Base-by-base conservation (phyloP, 2,888 invertebrate species). In the Oscheius sp. region DNA sequence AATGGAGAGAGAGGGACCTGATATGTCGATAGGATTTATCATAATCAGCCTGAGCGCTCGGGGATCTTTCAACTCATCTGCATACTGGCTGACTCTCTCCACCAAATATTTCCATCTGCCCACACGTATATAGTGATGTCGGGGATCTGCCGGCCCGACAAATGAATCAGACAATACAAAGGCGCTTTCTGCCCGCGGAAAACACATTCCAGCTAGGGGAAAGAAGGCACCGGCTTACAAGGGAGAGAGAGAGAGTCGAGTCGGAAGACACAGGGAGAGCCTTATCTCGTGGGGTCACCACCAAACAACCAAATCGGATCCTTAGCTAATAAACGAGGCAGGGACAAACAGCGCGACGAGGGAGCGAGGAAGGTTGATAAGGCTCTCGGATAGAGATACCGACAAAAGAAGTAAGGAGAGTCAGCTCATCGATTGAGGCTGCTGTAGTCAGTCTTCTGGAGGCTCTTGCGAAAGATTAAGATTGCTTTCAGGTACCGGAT, bases 241-340 rank as follows among this genome's bases (percentile, higher is more conserved):
- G 21, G 53, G 53, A 53, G 57, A 21, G 57, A 21, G 57, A 57
- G 11, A 21, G 21, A 57, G 21, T 9, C 57, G 57, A n/a, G 59
- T 21, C 11, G 63, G 62, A 42, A 63, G 10, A 48, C n/a, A 50
- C 21, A 63, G 11, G 9, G 68, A 33, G n/a, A 3, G 42, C 53
- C 55, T 68, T 68, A 68, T 68, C 68, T 68, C 11, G 33, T 13
- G 10, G 55, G 68, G 68, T 51, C 53, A 51, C 35, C 32, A 68
- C 68, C 68, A 68, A 68, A 68, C 68, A 68, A 68, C 55, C 68
- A 68, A 68, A 68, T 68, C 68, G 68, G 68, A 68, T 68, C 68
- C 68, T 65, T 65, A 33, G 65, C 65, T 68, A 68, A 68, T 68
- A 68, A 68, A 68, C 68, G 53, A 53, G 29, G 50, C 35, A 37